Base-by-base conservation (phyloP, 2,888 invertebrate species). In the Norana najaformis region DNA sequence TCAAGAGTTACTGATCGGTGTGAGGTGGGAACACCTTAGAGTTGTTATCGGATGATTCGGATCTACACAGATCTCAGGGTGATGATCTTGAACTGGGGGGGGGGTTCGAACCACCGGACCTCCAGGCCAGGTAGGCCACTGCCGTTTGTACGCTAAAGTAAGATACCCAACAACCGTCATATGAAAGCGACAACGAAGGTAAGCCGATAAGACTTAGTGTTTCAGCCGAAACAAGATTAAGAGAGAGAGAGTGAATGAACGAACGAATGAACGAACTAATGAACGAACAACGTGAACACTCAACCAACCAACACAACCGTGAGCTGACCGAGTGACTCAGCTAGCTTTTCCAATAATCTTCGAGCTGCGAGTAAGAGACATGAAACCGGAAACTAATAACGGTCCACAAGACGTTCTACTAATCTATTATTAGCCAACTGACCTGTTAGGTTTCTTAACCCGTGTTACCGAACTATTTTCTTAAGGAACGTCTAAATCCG, bases 391-490 rank as follows among this genome's bases (percentile, higher is more conserved):
- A 69, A 69, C n/a, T 30, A n/a, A 0, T 11, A 53, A n/a, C 14
- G 8, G 1, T n/a, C 69, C 69, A 8, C n/a, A n/a, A 69, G n/a
- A n/a, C 69, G 69, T 69, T 23, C 23, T 47, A 47, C 47, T 5
- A 47, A n/a, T 13, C 69, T n/a, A n/a, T n/a, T 69, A 69, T n/a
- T 5, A 69, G 69, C 69, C 69, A n/a, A 69, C n/a, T 8, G n/a
- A 30, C 30, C 69, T 8, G 30, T n/a, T n/a, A 30, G 69, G 30
- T n/a, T 5, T n/a, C 69, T n/a, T n/a, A 69, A 69, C 69, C 8
- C 69, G 30, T n/a, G n/a, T n/a, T 69, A 69, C 69, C 69, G 69
- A 69, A 69, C 69, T 69, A 69, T n/a, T 69, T 69, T 69, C 69
- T n/a, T n/a, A 8, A 69, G 4, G 69, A 69, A 69, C n/a, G 69